These are phyloP conservation scores for Cirrhinus molitorella DNA, from an alignment of 2,797 vertebrate species.

Conservation along the genomic window DNA sequence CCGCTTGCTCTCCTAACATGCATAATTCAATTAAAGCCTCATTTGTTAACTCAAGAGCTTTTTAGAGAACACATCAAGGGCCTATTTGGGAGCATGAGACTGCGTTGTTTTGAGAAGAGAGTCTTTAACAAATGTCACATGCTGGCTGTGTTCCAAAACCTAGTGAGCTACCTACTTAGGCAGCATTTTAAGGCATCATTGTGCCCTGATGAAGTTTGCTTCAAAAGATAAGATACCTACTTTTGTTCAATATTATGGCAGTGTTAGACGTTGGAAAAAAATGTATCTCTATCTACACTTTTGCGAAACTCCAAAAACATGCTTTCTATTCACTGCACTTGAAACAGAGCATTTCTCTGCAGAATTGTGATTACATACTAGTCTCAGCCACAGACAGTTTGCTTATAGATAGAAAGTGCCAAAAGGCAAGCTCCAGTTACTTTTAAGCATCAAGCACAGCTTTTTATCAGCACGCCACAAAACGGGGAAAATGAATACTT, in stretches of 20 bases:
- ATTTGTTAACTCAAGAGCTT: constrained; percentile 17
- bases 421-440: background rate
- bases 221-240: background rate
- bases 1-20: constrained; percentile 6
- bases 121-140: constrained; percentile 10
- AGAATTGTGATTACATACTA: constrained; percentile 5
- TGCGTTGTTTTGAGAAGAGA: constrained; percentile 23
- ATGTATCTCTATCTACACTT: too few relatives aligned
- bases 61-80: constrained; percentile 32
- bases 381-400: background rate
- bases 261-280: background rate
- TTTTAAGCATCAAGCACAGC: background rate
- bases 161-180: background rate
- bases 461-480: too few relatives aligned
- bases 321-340: background rate
- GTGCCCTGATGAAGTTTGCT: background rate
- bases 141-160: background rate
- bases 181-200: background rate
- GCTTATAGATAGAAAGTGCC: constrained; percentile 1
- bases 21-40: constrained; percentile 30
- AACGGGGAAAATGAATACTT: too few relatives aligned
- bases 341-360: background rate
- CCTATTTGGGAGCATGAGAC: constrained; percentile 12
- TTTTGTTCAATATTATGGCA: background rate
- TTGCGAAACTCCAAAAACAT: background rate